phyloP scores from a whole-genome alignment of 2,797 vertebrate genomes.

The Denticeps clupeoides region DNA sequence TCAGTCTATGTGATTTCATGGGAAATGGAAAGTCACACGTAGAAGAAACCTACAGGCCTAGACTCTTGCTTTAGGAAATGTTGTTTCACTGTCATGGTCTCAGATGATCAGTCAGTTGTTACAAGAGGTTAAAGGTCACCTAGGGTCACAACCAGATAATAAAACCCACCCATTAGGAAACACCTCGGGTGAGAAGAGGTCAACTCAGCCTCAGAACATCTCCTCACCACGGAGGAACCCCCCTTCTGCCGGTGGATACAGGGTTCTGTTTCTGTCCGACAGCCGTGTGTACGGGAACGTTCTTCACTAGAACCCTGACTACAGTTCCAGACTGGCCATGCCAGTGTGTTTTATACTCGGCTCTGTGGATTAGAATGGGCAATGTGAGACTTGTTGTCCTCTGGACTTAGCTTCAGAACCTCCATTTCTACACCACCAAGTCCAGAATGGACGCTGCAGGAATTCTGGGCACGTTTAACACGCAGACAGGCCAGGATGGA shows the following conservation, averaged over 20 bases:
- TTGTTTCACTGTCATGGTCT: constrained; percentile 21
- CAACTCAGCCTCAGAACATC: neutral
- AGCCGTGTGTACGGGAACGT: constrained; percentile 35
- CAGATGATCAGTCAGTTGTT: constrained; percentile 22
- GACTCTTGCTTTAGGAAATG: too few relatives aligned
- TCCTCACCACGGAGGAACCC: constrained; percentile 11
- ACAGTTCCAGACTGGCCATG: constrained; percentile 35
- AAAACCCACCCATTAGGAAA: constrained; percentile 36
- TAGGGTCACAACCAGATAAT: constrained; percentile 30
- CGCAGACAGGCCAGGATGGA: too few relatives aligned
- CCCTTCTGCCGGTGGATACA: constrained; percentile 7
- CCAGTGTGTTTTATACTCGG: too few relatives aligned
- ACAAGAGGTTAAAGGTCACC: constrained; percentile 32
- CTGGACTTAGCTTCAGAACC: too few relatives aligned
- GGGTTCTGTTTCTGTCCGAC: constrained; percentile 42
- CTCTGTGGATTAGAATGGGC: too few relatives aligned
- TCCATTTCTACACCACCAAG: too few relatives aligned
- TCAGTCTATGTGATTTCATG: too few relatives aligned
- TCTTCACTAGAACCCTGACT: constrained; percentile 27
- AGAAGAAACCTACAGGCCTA: too few relatives aligned
- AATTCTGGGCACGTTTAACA: too few relatives aligned
- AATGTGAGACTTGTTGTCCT: too few relatives aligned
- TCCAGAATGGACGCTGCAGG: too few relatives aligned
- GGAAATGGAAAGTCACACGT: too few relatives aligned
- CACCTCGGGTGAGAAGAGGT: neutral